Base-by-base conservation (phyloP, 1,140 invertebrate species). In the Acromyrmex charruanus region DNA sequence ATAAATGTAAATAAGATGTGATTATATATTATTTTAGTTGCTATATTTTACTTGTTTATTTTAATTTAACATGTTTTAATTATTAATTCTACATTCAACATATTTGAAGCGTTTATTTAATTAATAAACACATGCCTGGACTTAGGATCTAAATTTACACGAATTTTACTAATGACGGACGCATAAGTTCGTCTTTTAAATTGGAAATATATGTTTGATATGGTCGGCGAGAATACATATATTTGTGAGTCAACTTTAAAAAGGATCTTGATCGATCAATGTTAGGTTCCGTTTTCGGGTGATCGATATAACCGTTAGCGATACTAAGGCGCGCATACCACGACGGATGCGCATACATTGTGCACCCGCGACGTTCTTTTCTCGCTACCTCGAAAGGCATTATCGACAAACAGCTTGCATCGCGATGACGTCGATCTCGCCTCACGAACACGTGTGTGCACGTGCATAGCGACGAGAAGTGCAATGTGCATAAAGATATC, bases 401-500 rank as follows among this genome's bases (percentile, higher is more conserved):
- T 84, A 84, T 84, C 80, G 80, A 84, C 69, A 84, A 84, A 84
- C 69, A 84, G 80, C 69, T 84, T 75, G 69, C 80, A 84, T 84
- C 80, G 69, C 80, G n/a, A 84, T 84, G 80, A 84, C 80, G 80
- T 84, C 80, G 80, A 61, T 84, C 80, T 55, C 69, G 4, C 58
- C 55, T 49, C 69, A 21, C 21, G 69, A 74, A 35, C 80, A 84
- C 80, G 66, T 55, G 66, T 44, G 66, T 44, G 66, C 49, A 51
- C 44, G 63, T 68, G 61, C 63, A 71, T n/a, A 25, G 44, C 61
- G 12, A 53, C 63, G 77, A 55, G 25, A n/a, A 21, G 49, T 55
- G 77, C 77, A 80, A 80, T 59, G 53, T 82, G 80, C 39, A 75
- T 75, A 25, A 74, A 61, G 69, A 84, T 74, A 75, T 84, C 69